These are phyloP conservation scores for Passer montanus DNA, from an alignment of 2,113 vertebrate genomes.

Conservation along the genomic window DNA sequence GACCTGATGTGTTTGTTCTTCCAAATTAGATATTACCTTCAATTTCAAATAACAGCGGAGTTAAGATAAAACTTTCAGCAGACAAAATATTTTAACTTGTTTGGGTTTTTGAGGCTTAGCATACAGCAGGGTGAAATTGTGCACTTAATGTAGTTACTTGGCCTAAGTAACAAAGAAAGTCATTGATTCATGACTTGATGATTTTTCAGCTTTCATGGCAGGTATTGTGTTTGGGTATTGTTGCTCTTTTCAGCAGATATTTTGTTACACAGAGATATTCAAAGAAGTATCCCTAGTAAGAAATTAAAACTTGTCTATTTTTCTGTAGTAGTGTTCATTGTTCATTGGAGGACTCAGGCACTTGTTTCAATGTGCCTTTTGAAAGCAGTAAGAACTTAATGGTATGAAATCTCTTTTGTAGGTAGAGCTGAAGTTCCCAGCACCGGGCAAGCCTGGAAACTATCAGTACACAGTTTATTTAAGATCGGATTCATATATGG, in stretches of 20 bases:
- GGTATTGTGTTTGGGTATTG: neutral
- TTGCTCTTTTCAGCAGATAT: neutral
- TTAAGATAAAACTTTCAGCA: neutral
- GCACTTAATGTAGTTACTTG: neutral
- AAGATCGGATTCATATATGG: constrained; percentile 95
- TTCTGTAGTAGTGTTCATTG: neutral
- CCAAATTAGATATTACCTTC: neutral
- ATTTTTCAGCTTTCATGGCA: neutral
- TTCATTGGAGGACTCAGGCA: neutral
- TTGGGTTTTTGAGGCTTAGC: neutral
- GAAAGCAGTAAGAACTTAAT: neutral
- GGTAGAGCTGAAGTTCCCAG: constrained; percentile 98
- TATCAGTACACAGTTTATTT: constrained; percentile 97
- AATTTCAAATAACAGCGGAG: neutral
- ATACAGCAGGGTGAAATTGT: neutral
- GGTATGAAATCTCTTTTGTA: constrained; percentile 63
- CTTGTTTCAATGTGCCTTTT: neutral
- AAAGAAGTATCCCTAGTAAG: neutral
- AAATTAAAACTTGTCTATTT: neutral
- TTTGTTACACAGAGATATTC: neutral
- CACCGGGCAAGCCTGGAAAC: constrained; percentile 96
- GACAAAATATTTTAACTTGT: neutral
- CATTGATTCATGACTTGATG: neutral
- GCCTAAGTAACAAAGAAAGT: neutral
- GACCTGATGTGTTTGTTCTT: neutral